Percentiles rank a stretch among this genome's conserved stretches.
Conservation (phyloP, 2,888 invertebrate species). For the Myathropa florea region DNA sequence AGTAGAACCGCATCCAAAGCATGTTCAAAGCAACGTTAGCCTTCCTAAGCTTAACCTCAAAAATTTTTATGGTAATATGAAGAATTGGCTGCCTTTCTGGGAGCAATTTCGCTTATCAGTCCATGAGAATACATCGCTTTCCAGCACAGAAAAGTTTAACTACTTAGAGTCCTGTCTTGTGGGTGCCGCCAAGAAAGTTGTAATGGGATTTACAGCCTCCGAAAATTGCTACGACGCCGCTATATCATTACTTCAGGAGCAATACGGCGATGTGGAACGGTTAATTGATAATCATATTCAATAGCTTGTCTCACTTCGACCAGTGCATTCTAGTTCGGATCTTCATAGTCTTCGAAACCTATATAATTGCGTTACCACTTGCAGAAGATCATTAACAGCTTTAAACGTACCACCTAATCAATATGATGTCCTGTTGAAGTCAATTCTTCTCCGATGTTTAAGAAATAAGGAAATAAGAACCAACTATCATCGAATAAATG, state of each 20-base stretch:
- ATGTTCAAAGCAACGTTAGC: too few relatives aligned
- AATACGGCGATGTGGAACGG: conserved; percentile 6
- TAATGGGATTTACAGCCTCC: not conserved
- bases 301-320: conserved; percentile 17
- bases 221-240: conserved; percentile 14
- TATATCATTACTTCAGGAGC: conserved; percentile 6
- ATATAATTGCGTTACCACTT: not conserved
- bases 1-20: too few relatives aligned
- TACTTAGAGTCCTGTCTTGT: too few relatives aligned
- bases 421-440: not conserved
- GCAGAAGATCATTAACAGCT: conserved; percentile 19
- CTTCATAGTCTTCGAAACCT: too few relatives aligned
- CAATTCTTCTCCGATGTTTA: conserved; percentile 1
- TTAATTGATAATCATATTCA: conserved; percentile 15
- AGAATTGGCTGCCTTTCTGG: too few relatives aligned
- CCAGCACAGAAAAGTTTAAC: too few relatives aligned
- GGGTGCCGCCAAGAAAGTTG: too few relatives aligned
- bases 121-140: too few relatives aligned
- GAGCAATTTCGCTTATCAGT: too few relatives aligned
- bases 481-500: conserved; percentile 20
- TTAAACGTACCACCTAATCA: conserved; percentile 12
- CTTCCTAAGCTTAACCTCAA: too few relatives aligned
- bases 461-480: not conserved
- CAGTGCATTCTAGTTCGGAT: not conserved
- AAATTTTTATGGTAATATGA: too few relatives aligned